These are phyloP conservation scores for Acomys russatus DNA, from an alignment of 2,797 vertebrate species.

Conservation along the genomic window DNA sequence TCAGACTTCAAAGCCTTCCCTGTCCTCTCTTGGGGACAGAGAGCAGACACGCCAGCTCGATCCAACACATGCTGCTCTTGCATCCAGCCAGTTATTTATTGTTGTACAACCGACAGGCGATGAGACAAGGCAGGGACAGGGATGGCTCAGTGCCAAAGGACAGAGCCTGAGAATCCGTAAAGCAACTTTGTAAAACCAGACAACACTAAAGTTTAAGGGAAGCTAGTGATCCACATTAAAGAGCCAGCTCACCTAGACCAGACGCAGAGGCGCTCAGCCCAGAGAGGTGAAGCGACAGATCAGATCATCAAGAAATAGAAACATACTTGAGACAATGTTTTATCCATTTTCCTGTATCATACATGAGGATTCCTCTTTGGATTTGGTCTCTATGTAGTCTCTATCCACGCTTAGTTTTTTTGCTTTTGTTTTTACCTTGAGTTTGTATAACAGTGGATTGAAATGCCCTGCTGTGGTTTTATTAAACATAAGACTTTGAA, in stretches of 20 bases:
- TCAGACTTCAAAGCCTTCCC: constrained; percentile 61
- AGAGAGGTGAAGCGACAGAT: neutral
- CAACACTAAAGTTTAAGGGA: constrained; percentile 2
- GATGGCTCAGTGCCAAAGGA: constrained; percentile 24
- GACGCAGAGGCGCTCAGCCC: neutral
- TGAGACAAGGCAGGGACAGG: constrained; percentile 53
- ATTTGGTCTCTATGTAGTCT: neutral
- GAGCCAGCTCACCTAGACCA: neutral
- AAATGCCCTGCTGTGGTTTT: neutral
- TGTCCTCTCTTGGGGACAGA: constrained; percentile 62
- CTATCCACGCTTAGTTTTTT: neutral
- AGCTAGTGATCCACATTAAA: neutral
- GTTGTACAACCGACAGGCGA: constrained; percentile 48
- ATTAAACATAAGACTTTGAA: neutral
- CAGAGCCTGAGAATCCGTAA: constrained; percentile 14
- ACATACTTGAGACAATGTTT: neutral
- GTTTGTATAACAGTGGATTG: neutral
- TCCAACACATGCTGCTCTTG: constrained; percentile 58
- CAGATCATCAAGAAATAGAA: constrained; percentile 16
- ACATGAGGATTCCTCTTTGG: neutral
- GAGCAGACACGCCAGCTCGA: constrained; percentile 49
- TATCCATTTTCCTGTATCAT: neutral
- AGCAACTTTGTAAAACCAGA: constrained; percentile 13
- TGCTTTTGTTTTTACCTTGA: neutral
- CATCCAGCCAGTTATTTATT: constrained; percentile 57